These are phyloP conservation scores for Agapetus fuscipes DNA, from an alignment of 2,888 invertebrate genomes.

Conservation along the genomic window DNA sequence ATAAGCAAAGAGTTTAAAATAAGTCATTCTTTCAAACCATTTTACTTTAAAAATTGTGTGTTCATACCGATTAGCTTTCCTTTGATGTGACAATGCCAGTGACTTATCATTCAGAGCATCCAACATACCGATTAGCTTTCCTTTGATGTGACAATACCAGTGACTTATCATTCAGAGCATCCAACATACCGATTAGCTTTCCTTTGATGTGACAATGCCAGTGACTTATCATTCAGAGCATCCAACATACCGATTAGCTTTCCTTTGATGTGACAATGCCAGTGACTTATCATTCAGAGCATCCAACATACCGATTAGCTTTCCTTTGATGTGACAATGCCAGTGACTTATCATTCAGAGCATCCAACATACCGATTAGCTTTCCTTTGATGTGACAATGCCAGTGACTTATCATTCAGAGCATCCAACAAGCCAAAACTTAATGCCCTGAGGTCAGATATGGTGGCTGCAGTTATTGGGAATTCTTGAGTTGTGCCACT, in stretches of 20 bases:
- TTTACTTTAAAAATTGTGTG: too few species aligned
- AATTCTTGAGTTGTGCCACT: conserved; percentile 45
- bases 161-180: too few species aligned
- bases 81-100: too few species aligned
- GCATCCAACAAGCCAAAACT: conserved; percentile 74
- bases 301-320: conserved; percentile 71
- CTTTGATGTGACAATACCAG: too few species aligned
- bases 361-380: conserved; percentile 72
- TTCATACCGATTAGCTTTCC: too few species aligned
- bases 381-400: conserved; percentile 75
- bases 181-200: too few species aligned
- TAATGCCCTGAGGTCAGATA: conserved; percentile 66
- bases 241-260: conserved; percentile 71
- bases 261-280: conserved; percentile 74
- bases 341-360: conserved; percentile 75
- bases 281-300: conserved; percentile 78
- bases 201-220: too few species aligned
- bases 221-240: too few species aligned
- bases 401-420: conserved; percentile 76
- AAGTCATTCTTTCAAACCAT: too few species aligned
- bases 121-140: too few species aligned
- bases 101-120: too few species aligned
- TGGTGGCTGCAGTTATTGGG: conserved; percentile 54
- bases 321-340: conserved; percentile 78
- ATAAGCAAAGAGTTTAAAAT: too few species aligned